Base-by-base conservation (phyloP, 2,797 vertebrate genomes). In the Macroramphosus scolopax region DNA sequence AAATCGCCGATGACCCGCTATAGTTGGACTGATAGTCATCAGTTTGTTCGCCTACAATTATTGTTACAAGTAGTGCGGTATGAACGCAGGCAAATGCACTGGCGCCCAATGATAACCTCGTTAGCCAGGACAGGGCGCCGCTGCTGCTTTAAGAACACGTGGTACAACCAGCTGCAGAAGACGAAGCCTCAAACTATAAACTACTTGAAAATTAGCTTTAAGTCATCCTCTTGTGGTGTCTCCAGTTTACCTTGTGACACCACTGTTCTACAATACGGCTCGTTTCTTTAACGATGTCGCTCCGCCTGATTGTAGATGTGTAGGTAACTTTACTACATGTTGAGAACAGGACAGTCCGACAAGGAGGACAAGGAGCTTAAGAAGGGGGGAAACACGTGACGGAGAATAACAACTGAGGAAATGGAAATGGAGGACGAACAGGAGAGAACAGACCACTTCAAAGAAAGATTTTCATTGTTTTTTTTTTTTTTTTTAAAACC, bases 271-370 rank as follows among this genome's bases (percentile, higher is more conserved):
- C 5, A 46, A 39, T 25, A 14, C 17, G 11, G 34, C 25, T 44
- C 5, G 2, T 51, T 31, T 52, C 13, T 29, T 17, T 13, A 48
- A 37, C n/a, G 8, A 6, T 39, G 14, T 30, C 8, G 3, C 9
- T 43, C 13, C 16, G 26, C 16, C 25, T 39, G 26, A 6, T 44
- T n/a, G n/a, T n/a, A n/a, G n/a, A 5, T 16, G 31, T 18, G 17
- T 20, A 16, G 39, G 26, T 8, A 51, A 37, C 16, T 49, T 47
- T 14, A 10, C 38, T 5, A 18, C 32, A 77, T 82, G 69, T 83
- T 85, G 82, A 89, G 81, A 86, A 87, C 81, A 88, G 83, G 67
- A 61, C 47, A 8, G 18, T 14, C 36, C 55, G 36, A 31, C 60
- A 63, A 4, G 35, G 71, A 68, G 42, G 59, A 78, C 35, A 0